These are phyloP conservation scores for Loriculus beryllinus DNA, from an alignment of 2,797 vertebrate genomes.

Conservation along the genomic window DNA sequence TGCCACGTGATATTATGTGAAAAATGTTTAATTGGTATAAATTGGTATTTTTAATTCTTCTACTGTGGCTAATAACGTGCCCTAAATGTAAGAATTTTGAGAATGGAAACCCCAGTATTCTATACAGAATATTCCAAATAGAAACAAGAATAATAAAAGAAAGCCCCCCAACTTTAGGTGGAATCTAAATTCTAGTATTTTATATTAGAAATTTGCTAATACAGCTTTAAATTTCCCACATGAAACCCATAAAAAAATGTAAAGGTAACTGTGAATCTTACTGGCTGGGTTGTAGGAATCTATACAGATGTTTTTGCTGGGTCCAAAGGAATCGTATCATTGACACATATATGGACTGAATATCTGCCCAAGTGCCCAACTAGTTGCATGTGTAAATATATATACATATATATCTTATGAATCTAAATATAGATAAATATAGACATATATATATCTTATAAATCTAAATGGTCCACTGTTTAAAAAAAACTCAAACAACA, in stretches of 20 bases:
- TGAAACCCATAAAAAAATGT: background rate
- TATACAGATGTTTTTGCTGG: background rate
- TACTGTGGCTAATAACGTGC: background rate
- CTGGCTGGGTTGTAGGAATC: background rate
- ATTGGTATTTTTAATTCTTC: background rate
- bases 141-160: background rate
- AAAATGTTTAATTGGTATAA: background rate
- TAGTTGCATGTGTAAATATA: background rate
- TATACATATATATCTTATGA: background rate
- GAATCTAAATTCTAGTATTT: background rate
- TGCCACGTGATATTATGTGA: background rate
- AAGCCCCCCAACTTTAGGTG: fast-evolving
- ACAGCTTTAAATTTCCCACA: background rate
- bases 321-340: background rate
- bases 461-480: background rate
- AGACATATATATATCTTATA: background rate
- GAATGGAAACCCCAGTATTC: background rate
- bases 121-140: background rate
- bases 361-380: background rate
- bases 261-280: background rate
- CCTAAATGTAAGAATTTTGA: background rate
- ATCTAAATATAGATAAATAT: background rate
- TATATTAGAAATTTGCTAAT: background rate
- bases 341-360: background rate
- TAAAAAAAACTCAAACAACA: background rate